These are phyloP conservation scores for Sarcoramphus papa DNA, from an alignment of 2,797 vertebrate species.

Conservation along the genomic window DNA sequence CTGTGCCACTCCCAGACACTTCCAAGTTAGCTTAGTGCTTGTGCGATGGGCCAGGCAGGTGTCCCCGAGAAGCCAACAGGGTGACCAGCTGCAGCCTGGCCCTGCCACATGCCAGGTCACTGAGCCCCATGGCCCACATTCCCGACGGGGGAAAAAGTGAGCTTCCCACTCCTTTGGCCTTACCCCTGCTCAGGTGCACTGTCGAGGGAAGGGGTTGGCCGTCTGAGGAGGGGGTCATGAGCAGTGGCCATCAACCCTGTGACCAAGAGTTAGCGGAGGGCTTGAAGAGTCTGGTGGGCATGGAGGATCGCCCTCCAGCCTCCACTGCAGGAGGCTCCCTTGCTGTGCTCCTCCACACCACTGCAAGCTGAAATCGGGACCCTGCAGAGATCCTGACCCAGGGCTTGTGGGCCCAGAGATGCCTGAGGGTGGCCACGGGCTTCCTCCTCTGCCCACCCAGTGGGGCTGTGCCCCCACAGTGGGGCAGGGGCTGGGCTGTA, in stretches of 20 bases:
- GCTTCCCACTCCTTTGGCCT: not conserved
- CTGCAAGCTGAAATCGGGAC: not conserved
- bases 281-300: not conserved
- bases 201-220: not conserved
- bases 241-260: not conserved
- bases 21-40: no score
- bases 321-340: not conserved
- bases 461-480: not conserved
- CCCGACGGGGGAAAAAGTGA: not conserved
- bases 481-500: accelerated
- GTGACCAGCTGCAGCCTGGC: not conserved
- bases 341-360: not conserved
- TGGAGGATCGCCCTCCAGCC: not conserved
- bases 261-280: not conserved
- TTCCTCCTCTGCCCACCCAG: not conserved
- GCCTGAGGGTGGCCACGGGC: not conserved
- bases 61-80: accelerated
- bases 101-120: not conserved
- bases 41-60: accelerated
- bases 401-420: not conserved
- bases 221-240: no score
- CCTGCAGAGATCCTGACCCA: no score
- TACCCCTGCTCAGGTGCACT: not conserved
- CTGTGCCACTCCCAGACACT: not conserved
- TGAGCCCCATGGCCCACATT: no score